Conservation (phyloP, 2,113 vertebrate species). For the Psephotus haematonotus region DNA sequence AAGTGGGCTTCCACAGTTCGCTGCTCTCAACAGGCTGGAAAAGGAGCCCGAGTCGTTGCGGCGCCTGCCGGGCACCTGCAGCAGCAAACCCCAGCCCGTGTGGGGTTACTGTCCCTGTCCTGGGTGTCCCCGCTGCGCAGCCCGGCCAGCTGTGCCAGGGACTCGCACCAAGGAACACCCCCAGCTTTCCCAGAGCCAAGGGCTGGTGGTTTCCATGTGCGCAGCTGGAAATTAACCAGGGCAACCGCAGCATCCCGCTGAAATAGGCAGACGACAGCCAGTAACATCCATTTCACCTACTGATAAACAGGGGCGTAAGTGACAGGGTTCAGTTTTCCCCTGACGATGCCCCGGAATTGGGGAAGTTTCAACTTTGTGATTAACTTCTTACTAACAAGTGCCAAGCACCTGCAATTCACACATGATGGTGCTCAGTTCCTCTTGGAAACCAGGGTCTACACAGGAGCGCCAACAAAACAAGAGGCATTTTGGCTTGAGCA, state of each 20-base stretch:
- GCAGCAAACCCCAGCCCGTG: rapidly evolving
- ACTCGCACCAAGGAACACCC: no score
- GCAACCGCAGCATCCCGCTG: rapidly evolving
- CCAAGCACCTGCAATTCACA: background rate
- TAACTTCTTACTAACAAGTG: background rate
- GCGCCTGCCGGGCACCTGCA: rapidly evolving
- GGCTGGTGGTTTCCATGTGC: rapidly evolving
- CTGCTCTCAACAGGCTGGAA: background rate
- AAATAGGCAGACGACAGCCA: rapidly evolving
- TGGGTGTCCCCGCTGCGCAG: rapidly evolving
- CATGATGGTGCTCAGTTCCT: background rate
- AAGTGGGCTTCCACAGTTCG: background rate
- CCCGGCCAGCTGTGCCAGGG: background rate
- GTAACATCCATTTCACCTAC: rapidly evolving
- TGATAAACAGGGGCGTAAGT: rapidly evolving
- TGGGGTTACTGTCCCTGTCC: rapidly evolving
- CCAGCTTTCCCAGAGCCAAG: rapidly evolving
- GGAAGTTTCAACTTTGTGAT: background rate
- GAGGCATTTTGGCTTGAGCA: background rate
- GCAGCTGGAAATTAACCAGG: background rate
- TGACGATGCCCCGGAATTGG: rapidly evolving
- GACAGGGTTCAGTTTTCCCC: rapidly evolving
- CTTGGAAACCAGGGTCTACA: background rate
- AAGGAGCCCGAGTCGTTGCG: no score
- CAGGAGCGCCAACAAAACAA: no score